Base-by-base conservation (phyloP, 2,113 vertebrate genomes). In the Xyrauchen texanus region DNA sequence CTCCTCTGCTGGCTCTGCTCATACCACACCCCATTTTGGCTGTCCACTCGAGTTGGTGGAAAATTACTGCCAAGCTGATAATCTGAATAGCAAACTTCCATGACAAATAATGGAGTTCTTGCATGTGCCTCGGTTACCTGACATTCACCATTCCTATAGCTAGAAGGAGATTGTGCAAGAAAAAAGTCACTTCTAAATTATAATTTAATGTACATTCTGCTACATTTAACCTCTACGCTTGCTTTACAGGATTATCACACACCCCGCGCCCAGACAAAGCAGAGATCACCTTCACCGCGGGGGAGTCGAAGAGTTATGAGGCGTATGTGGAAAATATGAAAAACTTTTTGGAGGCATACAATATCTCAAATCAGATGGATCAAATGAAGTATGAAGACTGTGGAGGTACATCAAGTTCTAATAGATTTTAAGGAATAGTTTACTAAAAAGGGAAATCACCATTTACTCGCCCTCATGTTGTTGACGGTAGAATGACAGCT, bases 271-370 rank as follows among this genome's bases (percentile, higher is more conserved):
- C 91, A 0, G 84, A 85, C 0, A 94, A 94, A 82, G 93, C 94
- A 3, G 98, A 98, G 87, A 94, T 99, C 70, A 3, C 88, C 71
- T 99, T 92, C 87, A 86, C 3, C 0, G 3, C 81, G 7, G 47
- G 2, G 0, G 85, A 95, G 0, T 0, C 13, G 0, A 7, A 0
- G 0, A 65, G 68, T 42, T 98, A 88, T 0, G 42, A 75, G 0
- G 57, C 72, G 0, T 96, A 95, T 0, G 61, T 88, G 10, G 4
- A 7, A 0, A 90, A 80, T 83, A 89, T 99, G 0, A 0, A 67
- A 0, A 15, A 8, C 0, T 92, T 99, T 75, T 88, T 99, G 34
- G 12, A 68, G 0, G 4, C 6, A 7, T 99, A 99, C 72, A 47
- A 84, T 0, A 61, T 74, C 0, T 5, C 4, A 0, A 0, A 1